Percentiles rank a stretch among this genome's conserved stretches.
phyloP scores from a whole-genome alignment of 2,113 vertebrate species.

The Falco punctatus region DNA sequence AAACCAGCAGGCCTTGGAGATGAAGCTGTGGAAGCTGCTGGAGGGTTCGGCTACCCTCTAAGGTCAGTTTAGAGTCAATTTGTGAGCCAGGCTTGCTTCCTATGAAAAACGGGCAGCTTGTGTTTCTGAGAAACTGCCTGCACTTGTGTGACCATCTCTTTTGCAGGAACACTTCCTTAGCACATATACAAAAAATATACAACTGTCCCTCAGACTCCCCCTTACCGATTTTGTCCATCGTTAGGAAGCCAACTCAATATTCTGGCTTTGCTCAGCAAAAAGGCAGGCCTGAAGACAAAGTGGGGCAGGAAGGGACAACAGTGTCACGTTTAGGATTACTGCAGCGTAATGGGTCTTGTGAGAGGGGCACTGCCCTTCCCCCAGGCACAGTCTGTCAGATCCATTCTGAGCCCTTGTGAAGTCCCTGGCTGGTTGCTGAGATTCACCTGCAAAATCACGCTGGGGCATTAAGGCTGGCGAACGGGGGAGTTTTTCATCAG shows the following conservation, averaged over 20 bases:
- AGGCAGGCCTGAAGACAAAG: not conserved
- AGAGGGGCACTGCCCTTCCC: not conserved
- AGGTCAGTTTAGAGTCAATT: not conserved
- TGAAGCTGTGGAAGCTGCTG: not conserved
- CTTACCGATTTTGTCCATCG: not conserved
- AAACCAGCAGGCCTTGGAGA: not conserved
- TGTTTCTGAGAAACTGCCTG: not conserved
- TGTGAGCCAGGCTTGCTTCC: not conserved
- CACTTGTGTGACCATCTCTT: not conserved
- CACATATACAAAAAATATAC: rapidly evolving
- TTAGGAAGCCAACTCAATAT: not conserved
- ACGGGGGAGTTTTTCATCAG: not conserved
- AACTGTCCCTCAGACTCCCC: not conserved
- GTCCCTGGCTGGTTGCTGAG: not conserved
- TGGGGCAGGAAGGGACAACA: not conserved
- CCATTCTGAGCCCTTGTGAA: not conserved
- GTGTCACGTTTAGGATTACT: not conserved
- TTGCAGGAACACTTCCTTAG: not conserved
- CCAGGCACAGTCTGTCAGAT: not conserved
- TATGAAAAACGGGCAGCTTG: not conserved
- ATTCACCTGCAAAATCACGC: not conserved
- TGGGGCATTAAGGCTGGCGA: not conserved
- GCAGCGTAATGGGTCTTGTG: not conserved
- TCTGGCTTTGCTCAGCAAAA: not conserved
- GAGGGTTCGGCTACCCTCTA: not conserved